Evolutionary conservation across 2,113 vertebrate species (phyloP).

Genomic region (Jaculus jaculus): DNA sequence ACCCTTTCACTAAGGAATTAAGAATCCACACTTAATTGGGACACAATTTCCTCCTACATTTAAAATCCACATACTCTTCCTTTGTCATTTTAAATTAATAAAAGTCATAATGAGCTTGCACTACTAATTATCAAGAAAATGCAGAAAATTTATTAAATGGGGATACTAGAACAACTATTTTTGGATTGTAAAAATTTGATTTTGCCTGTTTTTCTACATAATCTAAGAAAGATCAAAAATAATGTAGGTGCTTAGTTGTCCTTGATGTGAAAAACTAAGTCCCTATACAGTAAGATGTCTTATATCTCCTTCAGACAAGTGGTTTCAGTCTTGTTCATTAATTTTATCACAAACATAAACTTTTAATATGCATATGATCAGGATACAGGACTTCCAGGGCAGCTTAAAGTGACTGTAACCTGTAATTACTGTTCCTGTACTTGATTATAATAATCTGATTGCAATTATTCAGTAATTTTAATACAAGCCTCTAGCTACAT

Average conservation of each 20-base stretch:
- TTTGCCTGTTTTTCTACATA: constrained; percentile 45
- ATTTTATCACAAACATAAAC: constrained; percentile 99
- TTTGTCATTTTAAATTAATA: constrained; percentile 46
- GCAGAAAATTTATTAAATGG: constrained; percentile 35
- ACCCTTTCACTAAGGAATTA: background rate
- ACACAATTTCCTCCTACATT: background rate
- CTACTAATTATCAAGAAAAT: constrained; percentile 2
- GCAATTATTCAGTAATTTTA: constrained; percentile 99
- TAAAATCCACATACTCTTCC: background rate
- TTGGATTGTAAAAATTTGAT: background rate
- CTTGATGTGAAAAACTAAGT: constrained; percentile 78
- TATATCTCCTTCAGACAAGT: constrained; percentile 87
- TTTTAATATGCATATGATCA: constrained; percentile 97
- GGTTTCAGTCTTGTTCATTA: constrained; percentile 97
- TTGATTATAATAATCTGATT: constrained; percentile 99
- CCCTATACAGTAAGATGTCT: constrained; percentile 75
- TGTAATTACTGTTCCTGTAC: constrained; percentile 99
- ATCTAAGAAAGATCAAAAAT: constrained; percentile 61
- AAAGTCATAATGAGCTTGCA: background rate
- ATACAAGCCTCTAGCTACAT: constrained; percentile 99
- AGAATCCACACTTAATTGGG: background rate
- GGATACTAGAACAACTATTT: background rate
- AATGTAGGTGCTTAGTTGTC: constrained; percentile 69
- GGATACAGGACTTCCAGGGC: constrained; percentile 95
- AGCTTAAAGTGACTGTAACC: constrained; percentile 98